A percentile compares a stretch with the other conserved stretches of the same genome.
Evolutionary conservation across 2,888 invertebrate genomes (phyloP).

Genomic region (Heliconius charithonia): DNA sequence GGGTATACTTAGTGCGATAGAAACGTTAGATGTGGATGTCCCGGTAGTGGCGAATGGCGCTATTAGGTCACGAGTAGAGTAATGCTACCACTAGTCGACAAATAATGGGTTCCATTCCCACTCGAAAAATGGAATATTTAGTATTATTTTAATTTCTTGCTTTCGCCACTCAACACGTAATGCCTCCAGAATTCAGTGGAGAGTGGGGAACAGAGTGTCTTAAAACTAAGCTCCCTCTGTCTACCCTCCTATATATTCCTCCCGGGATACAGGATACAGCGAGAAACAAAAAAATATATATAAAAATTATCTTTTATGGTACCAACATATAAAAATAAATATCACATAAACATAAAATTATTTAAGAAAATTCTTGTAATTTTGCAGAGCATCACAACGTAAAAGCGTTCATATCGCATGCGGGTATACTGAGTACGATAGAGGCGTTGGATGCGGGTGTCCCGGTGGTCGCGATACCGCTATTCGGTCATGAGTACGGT

Average conservation of each 20-base stretch:
- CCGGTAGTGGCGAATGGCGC: conserved; percentile 81
- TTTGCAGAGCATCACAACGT: conserved; percentile 87
- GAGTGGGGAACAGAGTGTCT: too few relatives aligned
- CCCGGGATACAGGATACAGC: too few relatives aligned
- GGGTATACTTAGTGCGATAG: conserved; percentile 87
- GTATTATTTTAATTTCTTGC: too few relatives aligned
- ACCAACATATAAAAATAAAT: background rate
- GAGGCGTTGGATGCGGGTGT: conserved; percentile 87
- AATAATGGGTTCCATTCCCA: too few relatives aligned
- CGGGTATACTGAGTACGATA: conserved; percentile 86
- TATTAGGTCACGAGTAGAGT: conserved; percentile 88
- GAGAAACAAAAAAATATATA: too few relatives aligned
- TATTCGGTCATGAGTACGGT: conserved; percentile 88
- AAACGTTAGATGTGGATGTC: conserved; percentile 86
- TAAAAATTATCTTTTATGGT: too few relatives aligned
- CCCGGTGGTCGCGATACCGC: conserved; percentile 86
- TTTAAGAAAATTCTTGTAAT: background rate
- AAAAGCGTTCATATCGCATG: conserved; percentile 86
- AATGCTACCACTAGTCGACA: conserved; percentile 85
- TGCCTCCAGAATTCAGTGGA: too few relatives aligned
- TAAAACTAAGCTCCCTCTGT: too few relatives aligned
- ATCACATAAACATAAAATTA: background rate
- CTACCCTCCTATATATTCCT: too few relatives aligned
- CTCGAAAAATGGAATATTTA: too few relatives aligned
- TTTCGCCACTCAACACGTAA: too few relatives aligned